Evolutionary conservation across 92 coral and sea anemone species (phyloP).

Genomic region (Pocillopora meandrina): DNA sequence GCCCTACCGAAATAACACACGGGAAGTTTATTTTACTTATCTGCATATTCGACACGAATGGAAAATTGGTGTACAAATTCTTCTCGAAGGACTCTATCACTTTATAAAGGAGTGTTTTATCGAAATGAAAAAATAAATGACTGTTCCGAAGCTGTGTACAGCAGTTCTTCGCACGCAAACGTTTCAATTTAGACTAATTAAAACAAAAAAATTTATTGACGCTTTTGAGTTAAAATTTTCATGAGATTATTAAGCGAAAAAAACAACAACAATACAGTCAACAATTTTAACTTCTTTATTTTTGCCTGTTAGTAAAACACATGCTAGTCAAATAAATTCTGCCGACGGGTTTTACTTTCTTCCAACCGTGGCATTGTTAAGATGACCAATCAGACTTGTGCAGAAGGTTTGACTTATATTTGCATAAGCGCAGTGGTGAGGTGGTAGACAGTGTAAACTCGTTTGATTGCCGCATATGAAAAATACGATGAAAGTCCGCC

Average conservation of each 20-base stretch:
- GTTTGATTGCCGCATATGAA: slow-evolving; percentile 12
- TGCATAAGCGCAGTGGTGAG: slow-evolving; percentile 27
- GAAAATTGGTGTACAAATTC: neutral
- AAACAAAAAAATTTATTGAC: neutral
- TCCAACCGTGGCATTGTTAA: slow-evolving; percentile 4
- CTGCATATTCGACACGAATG: neutral
- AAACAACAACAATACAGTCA: too few species aligned
- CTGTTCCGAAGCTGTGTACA: neutral
- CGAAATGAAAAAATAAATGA: neutral
- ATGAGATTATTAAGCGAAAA: too few species aligned
- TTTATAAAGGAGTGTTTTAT: neutral
- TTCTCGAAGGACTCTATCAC: neutral
- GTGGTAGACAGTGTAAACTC: slow-evolving; percentile 16
- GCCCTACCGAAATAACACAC: neutral
- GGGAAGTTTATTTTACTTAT: neutral
- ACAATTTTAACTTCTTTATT: neutral
- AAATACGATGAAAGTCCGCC: slow-evolving; percentile 3
- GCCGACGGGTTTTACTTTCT: neutral
- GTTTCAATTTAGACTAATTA: neutral
- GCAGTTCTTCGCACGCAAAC: neutral
- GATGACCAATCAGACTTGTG: slow-evolving; percentile 7
- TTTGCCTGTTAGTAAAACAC: neutral
- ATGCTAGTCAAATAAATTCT: slow-evolving; percentile 17
- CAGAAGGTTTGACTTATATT: slow-evolving; percentile 33
- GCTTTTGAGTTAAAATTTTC: neutral